These are phyloP conservation scores for Drosophila subobscura DNA, from an alignment of 1,140 invertebrate species.

Conservation along the genomic window DNA sequence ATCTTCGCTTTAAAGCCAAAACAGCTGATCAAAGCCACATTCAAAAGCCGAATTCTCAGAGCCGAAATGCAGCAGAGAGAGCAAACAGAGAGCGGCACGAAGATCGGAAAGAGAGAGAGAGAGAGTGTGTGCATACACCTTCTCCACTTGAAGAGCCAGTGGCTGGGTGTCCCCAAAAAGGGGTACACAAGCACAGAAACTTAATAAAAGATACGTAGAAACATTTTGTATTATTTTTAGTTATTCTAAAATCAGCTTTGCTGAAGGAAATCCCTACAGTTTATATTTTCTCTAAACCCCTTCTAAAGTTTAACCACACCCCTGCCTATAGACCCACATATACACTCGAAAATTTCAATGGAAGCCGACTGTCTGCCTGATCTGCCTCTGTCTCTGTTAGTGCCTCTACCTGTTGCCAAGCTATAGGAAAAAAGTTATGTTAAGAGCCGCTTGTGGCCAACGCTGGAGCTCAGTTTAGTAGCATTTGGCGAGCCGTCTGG, in stretches of 20 bases:
- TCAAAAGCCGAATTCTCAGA: conserved; percentile 25
- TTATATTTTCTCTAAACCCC: too few relatives aligned
- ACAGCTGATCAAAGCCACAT: conserved; percentile 39
- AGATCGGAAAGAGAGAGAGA: background rate
- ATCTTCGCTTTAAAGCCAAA: conserved; percentile 27
- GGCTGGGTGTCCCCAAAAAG: background rate
- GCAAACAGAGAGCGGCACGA: background rate
- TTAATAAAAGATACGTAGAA: too few relatives aligned
- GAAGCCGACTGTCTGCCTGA: background rate
- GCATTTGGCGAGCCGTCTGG: conserved; percentile 64
- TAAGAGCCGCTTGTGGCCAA: conserved; percentile 62
- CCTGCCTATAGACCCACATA: background rate
- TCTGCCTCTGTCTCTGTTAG: background rate
- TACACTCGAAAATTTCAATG: background rate
- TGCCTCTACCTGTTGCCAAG: conserved; percentile 70
- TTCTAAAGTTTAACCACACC: background rate
- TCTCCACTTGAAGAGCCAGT: background rate
- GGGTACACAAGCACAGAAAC: too few relatives aligned
- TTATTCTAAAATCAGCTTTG: too few relatives aligned
- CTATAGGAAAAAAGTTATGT: conserved; percentile 45
- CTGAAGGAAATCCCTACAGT: too few relatives aligned
- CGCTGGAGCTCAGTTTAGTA: conserved; percentile 69
- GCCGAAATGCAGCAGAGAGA: conserved; percentile 1
- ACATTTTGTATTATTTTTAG: too few relatives aligned
- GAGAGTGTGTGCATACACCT: background rate